A percentile compares a stretch with the other conserved stretches of the same genome.
These are phyloP conservation scores for Uromys caudimaculatus DNA, from an alignment of 2,797 vertebrate species.

Conservation along the genomic window DNA sequence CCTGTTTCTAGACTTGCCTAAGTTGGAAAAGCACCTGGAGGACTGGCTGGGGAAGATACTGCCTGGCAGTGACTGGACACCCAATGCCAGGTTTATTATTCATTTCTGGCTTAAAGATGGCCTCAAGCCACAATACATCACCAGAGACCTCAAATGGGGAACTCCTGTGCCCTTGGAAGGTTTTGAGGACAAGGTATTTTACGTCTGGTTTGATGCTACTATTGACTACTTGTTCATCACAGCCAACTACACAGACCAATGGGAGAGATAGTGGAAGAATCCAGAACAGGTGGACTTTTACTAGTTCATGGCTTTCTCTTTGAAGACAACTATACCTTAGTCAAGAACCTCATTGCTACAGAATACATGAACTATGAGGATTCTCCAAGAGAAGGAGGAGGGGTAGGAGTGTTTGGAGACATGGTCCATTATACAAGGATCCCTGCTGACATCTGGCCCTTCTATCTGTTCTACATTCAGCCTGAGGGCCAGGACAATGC, in stretches of 20 bases:
- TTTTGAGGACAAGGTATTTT: slow-evolving; percentile 95
- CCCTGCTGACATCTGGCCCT: slow-evolving; percentile 96
- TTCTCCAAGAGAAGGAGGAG: slow-evolving; percentile 96
- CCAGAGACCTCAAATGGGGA: slow-evolving; percentile 96
- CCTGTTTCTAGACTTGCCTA: slow-evolving; percentile 96
- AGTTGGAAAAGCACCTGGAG: slow-evolving; percentile 93
- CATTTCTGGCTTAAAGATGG: slow-evolving; percentile 97
- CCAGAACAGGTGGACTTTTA: slow-evolving; percentile 97
- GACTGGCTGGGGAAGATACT: slow-evolving; percentile 91
- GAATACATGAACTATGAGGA: slow-evolving; percentile 99
- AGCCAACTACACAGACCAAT: slow-evolving; percentile 95
- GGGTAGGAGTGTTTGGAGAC: slow-evolving; percentile 97
- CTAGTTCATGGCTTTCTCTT: slow-evolving; percentile 98
- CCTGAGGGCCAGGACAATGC: slow-evolving; percentile 96
- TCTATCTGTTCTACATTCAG: slow-evolving; percentile 95
- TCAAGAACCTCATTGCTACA: slow-evolving; percentile 95
- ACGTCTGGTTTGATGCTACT: slow-evolving; percentile 98
- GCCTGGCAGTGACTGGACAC: slow-evolving; percentile 93
- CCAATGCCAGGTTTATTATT: slow-evolving; percentile 95
- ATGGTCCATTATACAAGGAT: slow-evolving; percentile 97
- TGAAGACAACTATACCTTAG: slow-evolving; percentile 96
- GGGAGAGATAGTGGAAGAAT: slow-evolving; percentile 99
- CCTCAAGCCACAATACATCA: slow-evolving; percentile 97
- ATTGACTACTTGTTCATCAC: slow-evolving; percentile 98
- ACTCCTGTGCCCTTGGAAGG: slow-evolving; percentile 96